These are phyloP conservation scores for Philereme transversata DNA, from an alignment of 2,888 invertebrate species.

Conservation along the genomic window DNA sequence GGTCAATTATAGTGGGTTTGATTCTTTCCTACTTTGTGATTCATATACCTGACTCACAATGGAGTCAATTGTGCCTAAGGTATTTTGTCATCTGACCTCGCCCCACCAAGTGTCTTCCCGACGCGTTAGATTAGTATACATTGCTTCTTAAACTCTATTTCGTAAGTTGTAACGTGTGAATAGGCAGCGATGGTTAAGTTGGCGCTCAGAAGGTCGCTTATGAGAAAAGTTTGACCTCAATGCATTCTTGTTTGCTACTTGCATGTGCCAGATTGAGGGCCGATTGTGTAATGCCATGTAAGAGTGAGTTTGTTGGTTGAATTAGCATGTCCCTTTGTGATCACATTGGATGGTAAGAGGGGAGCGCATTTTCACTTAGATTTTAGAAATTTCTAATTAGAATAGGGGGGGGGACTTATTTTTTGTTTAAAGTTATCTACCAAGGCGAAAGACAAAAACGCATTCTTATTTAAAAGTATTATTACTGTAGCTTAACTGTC, in stretches of 20 bases:
- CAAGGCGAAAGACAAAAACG: slow-evolving; percentile 11
- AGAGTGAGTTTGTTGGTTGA: slow-evolving; percentile 19
- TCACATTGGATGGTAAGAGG: slow-evolving; percentile 2
- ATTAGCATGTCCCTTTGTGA: slow-evolving; percentile 24
- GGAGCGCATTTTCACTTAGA: slow-evolving; percentile 3
- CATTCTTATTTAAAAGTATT: slow-evolving; percentile 18
- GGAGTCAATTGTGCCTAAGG: slow-evolving; percentile 56
- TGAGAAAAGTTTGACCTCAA: slow-evolving; percentile 70
- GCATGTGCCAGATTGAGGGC: slow-evolving; percentile 49
- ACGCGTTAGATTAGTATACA: slow-evolving; percentile 57
- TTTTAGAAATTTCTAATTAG: not conserved
- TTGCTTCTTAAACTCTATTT: slow-evolving; percentile 54
- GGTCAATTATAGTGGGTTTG: slow-evolving; percentile 59
- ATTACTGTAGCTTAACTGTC: slow-evolving; percentile 8
- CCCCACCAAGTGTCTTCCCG: slow-evolving; percentile 60
- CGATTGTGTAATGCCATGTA: slow-evolving; percentile 44
- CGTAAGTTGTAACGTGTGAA: slow-evolving; percentile 52
- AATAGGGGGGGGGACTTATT: not conserved
- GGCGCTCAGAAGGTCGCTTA: slow-evolving; percentile 55
- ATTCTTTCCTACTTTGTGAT: slow-evolving; percentile 64
- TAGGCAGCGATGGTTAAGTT: slow-evolving; percentile 48
- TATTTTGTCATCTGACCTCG: slow-evolving; percentile 61
- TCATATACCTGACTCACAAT: slow-evolving; percentile 55
- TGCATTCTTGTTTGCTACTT: slow-evolving; percentile 51
- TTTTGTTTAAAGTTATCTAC: not conserved